Evolutionary conservation across 1,140 invertebrate species (phyloP).

Genomic region (Megathymus violae): DNA sequence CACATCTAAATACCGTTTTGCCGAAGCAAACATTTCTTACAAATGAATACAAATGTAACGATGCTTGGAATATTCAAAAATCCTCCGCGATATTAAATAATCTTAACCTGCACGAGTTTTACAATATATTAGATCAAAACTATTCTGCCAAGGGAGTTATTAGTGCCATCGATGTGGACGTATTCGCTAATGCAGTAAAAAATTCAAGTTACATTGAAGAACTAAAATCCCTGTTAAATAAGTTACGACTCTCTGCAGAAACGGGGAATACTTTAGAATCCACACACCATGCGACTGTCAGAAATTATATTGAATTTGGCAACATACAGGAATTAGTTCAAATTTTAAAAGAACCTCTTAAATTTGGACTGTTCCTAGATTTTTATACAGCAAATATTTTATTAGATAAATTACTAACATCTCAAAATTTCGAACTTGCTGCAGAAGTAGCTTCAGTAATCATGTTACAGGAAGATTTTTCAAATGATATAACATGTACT

Average conservation of each 20-base stretch:
- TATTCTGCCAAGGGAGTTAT: conserved; percentile 82
- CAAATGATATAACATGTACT: conserved; percentile 88
- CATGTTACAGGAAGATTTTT: conserved; percentile 95
- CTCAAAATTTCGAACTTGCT: conserved; percentile 88
- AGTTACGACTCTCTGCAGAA: conserved; percentile 88
- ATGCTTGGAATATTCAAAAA: conserved; percentile 87
- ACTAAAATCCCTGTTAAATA: conserved; percentile 87
- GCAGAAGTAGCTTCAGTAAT: conserved; percentile 90
- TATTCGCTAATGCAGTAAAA: conserved; percentile 87
- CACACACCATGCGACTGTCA: conserved; percentile 91
- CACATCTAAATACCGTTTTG: conserved; percentile 8
- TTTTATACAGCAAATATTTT: conserved; percentile 90
- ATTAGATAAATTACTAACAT: conserved; percentile 91
- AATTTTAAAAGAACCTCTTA: conserved; percentile 91
- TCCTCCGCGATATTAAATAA: conserved; percentile 86
- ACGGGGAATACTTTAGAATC: conserved; percentile 89
- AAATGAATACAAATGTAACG: conserved; percentile 87
- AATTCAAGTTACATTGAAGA: conserved; percentile 85
- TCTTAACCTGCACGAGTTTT: conserved; percentile 86
- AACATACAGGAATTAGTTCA: conserved; percentile 86
- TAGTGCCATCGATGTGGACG: conserved; percentile 89
- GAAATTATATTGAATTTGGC: conserved; percentile 86
- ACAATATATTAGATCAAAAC: conserved; percentile 86
- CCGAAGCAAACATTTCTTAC: conserved; percentile 80
- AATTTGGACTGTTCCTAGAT: conserved; percentile 96